Conservation (phyloP, 2,888 invertebrate species). For the Neoascia interrupta region DNA sequence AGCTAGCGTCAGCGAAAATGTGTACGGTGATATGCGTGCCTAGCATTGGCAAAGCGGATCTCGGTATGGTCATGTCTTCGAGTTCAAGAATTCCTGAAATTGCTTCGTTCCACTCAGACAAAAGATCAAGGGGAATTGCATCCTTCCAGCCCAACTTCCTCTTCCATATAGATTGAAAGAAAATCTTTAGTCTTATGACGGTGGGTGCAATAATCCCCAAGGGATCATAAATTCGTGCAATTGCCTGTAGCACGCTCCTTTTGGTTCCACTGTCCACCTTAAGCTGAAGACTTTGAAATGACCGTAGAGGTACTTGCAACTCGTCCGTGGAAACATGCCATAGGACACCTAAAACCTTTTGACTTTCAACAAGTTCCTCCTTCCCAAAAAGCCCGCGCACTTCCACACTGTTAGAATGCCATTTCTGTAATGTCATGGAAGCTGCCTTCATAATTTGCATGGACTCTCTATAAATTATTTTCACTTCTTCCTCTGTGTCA, state of each 20-base stretch:
- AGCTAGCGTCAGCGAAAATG: conserved; percentile 17
- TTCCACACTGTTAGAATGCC: background rate
- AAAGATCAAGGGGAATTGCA: background rate
- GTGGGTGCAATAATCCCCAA: conserved; percentile 13
- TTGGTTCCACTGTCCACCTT: background rate
- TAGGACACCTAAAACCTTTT: conserved; percentile 16
- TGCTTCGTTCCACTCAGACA: background rate
- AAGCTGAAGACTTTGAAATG: conserved; percentile 12
- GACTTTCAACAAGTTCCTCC: background rate
- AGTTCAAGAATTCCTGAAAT: background rate
- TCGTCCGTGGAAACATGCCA: conserved; percentile 16
- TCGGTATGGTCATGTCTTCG: background rate
- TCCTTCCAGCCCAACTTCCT: background rate
- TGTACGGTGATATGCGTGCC: background rate
- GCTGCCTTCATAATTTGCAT: conserved; percentile 1
- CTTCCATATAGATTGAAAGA: conserved; percentile 6
- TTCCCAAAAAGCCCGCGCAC: background rate
- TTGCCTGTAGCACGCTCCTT: conserved; percentile 11
- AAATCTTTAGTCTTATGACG: background rate
- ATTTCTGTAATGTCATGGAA: conserved; percentile 12
- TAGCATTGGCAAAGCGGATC: background rate
- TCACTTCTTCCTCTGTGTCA: background rate
- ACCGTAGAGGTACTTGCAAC: conserved; percentile 14
- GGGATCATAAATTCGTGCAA: conserved; percentile 20
- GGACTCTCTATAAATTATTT: background rate